A percentile compares a stretch with the other conserved stretches of the same genome.
phyloP scores from a whole-genome alignment of 1,140 invertebrate genomes.

The Drosophila parabipectinata region DNA sequence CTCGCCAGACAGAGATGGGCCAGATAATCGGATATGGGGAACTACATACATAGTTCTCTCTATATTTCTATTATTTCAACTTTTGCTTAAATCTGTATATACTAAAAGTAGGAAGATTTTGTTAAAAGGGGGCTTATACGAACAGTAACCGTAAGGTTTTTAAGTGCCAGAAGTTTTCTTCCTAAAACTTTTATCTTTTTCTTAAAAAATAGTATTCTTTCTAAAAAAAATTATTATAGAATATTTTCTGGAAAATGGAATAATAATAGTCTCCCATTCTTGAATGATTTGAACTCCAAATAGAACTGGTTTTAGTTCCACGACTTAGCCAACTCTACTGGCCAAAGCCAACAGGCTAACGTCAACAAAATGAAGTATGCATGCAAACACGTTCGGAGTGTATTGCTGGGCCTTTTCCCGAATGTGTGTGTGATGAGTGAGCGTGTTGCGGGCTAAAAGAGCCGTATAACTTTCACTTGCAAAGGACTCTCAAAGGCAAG shows the following conservation, averaged over 20 bases:
- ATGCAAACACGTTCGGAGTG: conserved; percentile 8
- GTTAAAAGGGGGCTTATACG: too few relatives aligned
- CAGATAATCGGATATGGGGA: conserved; percentile 3
- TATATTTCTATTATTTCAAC: not conserved
- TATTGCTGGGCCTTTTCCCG: conserved; percentile 7
- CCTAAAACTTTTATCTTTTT: too few relatives aligned
- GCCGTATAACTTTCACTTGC: conserved; percentile 50
- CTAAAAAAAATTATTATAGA: too few relatives aligned
- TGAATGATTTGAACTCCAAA: not conserved
- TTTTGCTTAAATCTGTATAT: not conserved
- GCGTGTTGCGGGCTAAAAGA: conserved; percentile 10
- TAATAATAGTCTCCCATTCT: too few relatives aligned
- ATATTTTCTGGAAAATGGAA: too few relatives aligned
- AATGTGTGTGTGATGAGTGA: conserved; percentile 18
- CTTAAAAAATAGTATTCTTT: too few relatives aligned
- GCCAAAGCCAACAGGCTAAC: conserved; percentile 10
- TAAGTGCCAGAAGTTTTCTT: too few relatives aligned
- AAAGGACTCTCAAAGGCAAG: conserved; percentile 21
- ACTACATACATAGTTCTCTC: conserved; percentile 13
- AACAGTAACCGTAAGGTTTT: too few relatives aligned
- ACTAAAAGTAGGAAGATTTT: not conserved
- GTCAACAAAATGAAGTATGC: conserved; percentile 24
- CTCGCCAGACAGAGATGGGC: conserved; percentile 11
- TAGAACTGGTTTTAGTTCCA: not conserved
- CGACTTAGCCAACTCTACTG: conserved; percentile 12